Base-by-base conservation (phyloP, 2,888 invertebrate species). In the Amphipyra tragopoginis region DNA sequence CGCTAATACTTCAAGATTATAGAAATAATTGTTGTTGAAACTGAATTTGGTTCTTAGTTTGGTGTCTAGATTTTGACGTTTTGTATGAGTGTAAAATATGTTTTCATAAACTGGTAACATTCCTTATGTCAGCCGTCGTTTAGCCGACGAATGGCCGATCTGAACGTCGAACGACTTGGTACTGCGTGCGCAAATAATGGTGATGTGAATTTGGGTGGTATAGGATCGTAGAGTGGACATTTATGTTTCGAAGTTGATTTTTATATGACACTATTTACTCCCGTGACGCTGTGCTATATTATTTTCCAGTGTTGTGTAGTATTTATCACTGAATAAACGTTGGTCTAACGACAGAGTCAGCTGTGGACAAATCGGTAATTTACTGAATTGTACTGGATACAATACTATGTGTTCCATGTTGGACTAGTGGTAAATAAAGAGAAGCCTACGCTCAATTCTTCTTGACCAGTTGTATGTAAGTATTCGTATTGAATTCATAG, bases 381-480 rank as follows among this genome's bases (percentile, higher is more conserved):
- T 82, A 82, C 73, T 83, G 75, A 83, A 83, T 85, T 82, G 80
- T 85, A 75, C 75, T 82, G 72, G 82, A 85, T 86, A 86, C 77
- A 83, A 83, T 84, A 83, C 79, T 77, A 81, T 84, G 89, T 86
- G 86, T 81, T 83, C 80, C 82, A 85, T 84, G 84, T 86, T 85
- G 86, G 80, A 84, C 82, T 83, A 81, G 85, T 88, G 82, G 73
- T 85, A 87, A 86, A 83, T 86, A 86, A 81, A 82, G 73, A 78
- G 66, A 77, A 80, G 66, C 68, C 68, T 76, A 73, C 63, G 68
- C 68, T 61, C 53, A 58, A 47, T 67, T 70, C 64, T 54, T 49
- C 58, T 65, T 21, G 49, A 52, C 61, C 50, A 38, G 61, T 67
- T 68, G 26, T 57, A 53, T 59, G 80, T 80, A 69, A 80, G 80